Conservation (phyloP, 1,140 invertebrate genomes). For the Limonius californicus region DNA sequence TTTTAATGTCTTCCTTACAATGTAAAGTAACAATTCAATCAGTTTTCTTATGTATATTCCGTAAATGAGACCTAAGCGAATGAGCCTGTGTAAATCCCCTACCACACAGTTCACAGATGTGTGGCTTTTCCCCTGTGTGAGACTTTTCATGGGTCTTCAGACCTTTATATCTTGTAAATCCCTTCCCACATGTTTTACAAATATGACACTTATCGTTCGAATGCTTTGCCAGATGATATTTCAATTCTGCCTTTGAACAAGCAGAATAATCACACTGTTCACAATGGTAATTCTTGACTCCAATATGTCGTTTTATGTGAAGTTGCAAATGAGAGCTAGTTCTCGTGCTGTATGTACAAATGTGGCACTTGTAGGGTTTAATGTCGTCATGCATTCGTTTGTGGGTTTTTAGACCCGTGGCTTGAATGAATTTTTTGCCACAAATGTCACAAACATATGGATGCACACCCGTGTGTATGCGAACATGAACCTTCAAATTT, state of each 20-base stretch:
- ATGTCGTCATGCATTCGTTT: constrained; percentile 6
- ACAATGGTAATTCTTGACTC: constrained; percentile 4
- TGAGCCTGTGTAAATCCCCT: constrained; percentile 16
- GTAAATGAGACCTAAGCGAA: constrained; percentile 16
- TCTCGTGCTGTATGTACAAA: neutral
- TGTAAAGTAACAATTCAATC: constrained; percentile 45
- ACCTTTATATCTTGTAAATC: constrained; percentile 7
- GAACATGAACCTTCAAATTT: neutral
- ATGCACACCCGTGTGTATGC: constrained; percentile 1
- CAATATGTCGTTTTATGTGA: neutral
- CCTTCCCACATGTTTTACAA: constrained; percentile 16
- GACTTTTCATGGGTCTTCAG: neutral
- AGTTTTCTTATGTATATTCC: constrained; percentile 36
- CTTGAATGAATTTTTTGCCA: constrained; percentile 1
- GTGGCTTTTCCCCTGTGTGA: constrained; percentile 12
- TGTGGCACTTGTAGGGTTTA: constrained; percentile 7
- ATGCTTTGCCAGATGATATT: constrained; percentile 11
- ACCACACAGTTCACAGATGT: constrained; percentile 11
- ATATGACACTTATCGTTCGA: constrained; percentile 6
- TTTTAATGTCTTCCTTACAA: no score
- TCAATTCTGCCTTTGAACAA: neutral
- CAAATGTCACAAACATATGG: constrained; percentile 7
- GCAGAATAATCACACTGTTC: neutral
- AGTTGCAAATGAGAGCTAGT: constrained; percentile 2
- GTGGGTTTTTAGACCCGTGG: neutral